Conservation (phyloP, 2,797 vertebrate species). For the Leptoclinus maculatus region DNA sequence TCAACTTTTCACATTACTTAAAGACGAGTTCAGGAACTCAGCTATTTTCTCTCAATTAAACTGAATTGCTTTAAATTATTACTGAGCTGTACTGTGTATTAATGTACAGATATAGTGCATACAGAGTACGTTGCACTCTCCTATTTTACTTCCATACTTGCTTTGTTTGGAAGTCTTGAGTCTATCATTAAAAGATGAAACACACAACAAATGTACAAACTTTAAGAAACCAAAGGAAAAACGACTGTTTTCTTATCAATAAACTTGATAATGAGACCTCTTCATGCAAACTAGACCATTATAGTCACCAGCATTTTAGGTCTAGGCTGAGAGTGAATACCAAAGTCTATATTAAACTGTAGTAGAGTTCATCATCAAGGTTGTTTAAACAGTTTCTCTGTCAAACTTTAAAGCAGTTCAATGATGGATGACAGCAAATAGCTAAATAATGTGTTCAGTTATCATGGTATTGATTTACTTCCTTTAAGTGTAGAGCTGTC, state of each 20-base stretch:
- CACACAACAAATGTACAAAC: not conserved
- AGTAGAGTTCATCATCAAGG: not conserved
- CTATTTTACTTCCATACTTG: not conserved
- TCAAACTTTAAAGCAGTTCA: not conserved
- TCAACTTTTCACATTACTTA: not conserved
- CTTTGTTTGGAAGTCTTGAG: not conserved
- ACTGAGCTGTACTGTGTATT: not conserved
- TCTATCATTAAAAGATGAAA: not conserved
- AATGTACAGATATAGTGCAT: not conserved
- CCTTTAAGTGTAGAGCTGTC: not conserved
- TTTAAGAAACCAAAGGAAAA: not conserved
- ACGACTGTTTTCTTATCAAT: not conserved
- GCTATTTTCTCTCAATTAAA: not conserved
- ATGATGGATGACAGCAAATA: not conserved
- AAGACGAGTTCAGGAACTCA: constrained; percentile 1
- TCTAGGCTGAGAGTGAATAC: not conserved
- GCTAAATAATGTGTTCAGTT: too few species aligned
- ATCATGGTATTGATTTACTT: not conserved
- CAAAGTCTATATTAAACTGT: not conserved
- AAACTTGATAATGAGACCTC: not conserved
- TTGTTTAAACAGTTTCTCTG: not conserved
- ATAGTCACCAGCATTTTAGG: not conserved
- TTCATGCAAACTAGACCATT: not conserved
- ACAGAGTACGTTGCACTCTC: not conserved
- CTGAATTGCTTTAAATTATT: not conserved